A percentile compares a stretch with the other conserved stretches of the same genome.
Conservation (phyloP, 2,888 invertebrate species). For the Linnaemya vulpina region DNA sequence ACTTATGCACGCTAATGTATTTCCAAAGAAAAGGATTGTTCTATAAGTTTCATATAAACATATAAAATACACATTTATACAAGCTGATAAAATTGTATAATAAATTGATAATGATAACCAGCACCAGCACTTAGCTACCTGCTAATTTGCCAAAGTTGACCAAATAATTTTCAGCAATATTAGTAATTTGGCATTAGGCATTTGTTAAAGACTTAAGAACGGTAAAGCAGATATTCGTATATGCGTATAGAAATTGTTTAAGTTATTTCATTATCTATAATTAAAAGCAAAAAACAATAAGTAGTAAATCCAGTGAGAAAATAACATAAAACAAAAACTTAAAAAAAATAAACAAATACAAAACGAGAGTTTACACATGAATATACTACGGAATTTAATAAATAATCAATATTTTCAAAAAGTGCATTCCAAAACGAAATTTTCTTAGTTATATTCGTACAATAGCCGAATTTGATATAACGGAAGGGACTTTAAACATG, state of each 20-base stretch:
- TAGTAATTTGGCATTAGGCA: slow-evolving; percentile 49
- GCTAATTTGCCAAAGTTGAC: slow-evolving; percentile 35
- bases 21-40: slow-evolving; percentile 44
- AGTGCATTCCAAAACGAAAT: neutral
- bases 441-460: neutral
- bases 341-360: neutral
- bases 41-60: slow-evolving; percentile 18
- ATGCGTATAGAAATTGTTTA: slow-evolving; percentile 5
- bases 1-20: neutral
- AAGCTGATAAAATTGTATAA: slow-evolving; percentile 52
- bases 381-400: too few relatives aligned
- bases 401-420: neutral
- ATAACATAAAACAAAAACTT: neutral
- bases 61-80: slow-evolving; percentile 10
- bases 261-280: neutral
- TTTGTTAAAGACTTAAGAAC: slow-evolving; percentile 21
- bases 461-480: slow-evolving; percentile 8
- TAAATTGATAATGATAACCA: slow-evolving; percentile 77
- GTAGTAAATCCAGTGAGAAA: neutral
- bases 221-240: neutral
- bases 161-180: slow-evolving; percentile 41
- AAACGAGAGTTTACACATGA: neutral
- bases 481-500: slow-evolving; percentile 30
- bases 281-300: neutral
- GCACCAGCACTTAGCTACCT: slow-evolving; percentile 73